Base-by-base conservation (phyloP, 2,888 invertebrate species). In the Tiliacea aurago region DNA sequence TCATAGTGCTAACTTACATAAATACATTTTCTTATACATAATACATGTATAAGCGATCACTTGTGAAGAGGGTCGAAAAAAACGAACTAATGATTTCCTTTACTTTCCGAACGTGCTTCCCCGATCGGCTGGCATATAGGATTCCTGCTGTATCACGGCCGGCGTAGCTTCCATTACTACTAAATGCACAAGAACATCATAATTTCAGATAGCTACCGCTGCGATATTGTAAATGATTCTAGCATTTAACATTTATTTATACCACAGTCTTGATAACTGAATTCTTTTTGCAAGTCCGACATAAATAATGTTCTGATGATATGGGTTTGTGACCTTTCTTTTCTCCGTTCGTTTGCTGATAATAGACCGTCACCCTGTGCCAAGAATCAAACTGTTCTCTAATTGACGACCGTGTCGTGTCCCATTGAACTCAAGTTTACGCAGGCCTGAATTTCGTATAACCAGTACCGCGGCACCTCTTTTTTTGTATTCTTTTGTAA, bases 131-230 rank as follows among this genome's bases (percentile, higher is more conserved):
- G 37, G 28, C 58, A 72, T 56, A 64, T 63, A 61, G 47, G 61
- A 73, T 70, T 68, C 56, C 67, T 67, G 55, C 56, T 61, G 56
- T 74, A 81, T 78, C 70, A 68, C 61, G 37, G 43, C 43, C 59
- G 51, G 13, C 47, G 55, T 37, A 71, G 68, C 81, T 82, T 81
- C 83, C 70, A 81, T 81, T 81, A 82, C 75, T 58, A 59, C 70
- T 70, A 81, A 82, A 75, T 75, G 79, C 68, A 78, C 64, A 69
- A 58, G 68, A 83, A 81, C 78, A 63, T 84, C 69, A 84, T 77
- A 70, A 77, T 80, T 80, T 72, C 28, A 84, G 78, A 69, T 76
- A 69, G 73, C 78, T 77, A 59, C 63, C 18, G 55, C 53, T 68
- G 28, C 64, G 43, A 61, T 78, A 74, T 68, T 67, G 51, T 28